Evolutionary conservation across 2,113 vertebrate genomes (phyloP).

Genomic region (Saccopteryx bilineata): DNA sequence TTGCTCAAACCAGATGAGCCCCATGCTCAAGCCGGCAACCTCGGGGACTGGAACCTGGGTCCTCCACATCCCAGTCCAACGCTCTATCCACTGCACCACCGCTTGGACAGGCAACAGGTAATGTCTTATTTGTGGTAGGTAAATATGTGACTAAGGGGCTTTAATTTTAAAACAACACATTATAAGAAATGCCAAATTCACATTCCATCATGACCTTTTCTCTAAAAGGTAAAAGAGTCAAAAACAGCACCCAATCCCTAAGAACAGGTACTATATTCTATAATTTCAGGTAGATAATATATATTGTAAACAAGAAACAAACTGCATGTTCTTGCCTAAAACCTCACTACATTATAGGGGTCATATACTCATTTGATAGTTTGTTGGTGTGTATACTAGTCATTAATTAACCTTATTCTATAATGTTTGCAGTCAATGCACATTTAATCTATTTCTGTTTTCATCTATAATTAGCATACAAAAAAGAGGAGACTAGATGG

Average conservation of each 20-base stretch:
- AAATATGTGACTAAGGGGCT: background rate
- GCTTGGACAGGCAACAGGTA: too few species aligned
- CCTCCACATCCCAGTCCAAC: too few species aligned
- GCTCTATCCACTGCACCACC: too few species aligned
- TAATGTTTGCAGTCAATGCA: background rate
- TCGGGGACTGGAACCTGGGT: too few species aligned
- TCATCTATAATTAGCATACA: slow-evolving; percentile 1
- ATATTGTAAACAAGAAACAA: background rate
- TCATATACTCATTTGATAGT: background rate
- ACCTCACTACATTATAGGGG: background rate
- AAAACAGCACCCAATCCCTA: background rate
- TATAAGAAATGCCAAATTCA: background rate
- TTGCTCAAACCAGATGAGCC: too few species aligned
- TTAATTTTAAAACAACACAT: background rate
- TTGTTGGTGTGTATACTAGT: background rate
- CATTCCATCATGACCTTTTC: background rate
- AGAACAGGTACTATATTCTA: background rate
- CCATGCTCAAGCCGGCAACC: too few species aligned
- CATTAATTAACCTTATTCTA: background rate
- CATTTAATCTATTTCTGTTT: background rate
- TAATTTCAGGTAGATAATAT: background rate
- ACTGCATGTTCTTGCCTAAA: background rate
- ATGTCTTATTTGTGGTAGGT: background rate
- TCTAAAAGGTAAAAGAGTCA: background rate
- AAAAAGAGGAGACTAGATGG: background rate